phyloP scores from a whole-genome alignment of 2,113 vertebrate genomes.

The Fulmarus glacialis region DNA sequence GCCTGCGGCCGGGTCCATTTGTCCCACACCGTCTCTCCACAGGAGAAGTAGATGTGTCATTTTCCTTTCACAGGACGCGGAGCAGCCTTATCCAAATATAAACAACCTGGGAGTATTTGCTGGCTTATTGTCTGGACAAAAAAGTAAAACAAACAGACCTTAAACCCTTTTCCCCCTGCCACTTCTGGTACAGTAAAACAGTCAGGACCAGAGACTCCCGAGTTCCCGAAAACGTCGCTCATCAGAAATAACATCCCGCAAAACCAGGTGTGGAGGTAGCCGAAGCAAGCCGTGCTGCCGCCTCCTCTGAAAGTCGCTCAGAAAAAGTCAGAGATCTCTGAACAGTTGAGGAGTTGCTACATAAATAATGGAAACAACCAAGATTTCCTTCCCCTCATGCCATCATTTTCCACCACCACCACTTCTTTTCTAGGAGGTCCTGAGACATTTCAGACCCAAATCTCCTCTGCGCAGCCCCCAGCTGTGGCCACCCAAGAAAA shows the following conservation, averaged over 20 bases:
- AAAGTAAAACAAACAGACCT: slow-evolving; percentile 59
- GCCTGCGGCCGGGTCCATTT: neutral
- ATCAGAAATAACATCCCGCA: neutral
- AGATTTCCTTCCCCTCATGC: neutral
- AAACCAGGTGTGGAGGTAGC: neutral
- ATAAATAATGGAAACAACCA: neutral
- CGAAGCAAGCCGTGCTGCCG: rapidly evolving
- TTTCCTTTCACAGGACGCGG: slow-evolving; percentile 64
- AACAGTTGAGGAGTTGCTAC: neutral
- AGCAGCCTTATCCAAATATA: slow-evolving; percentile 55
- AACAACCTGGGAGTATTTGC: slow-evolving; percentile 48
- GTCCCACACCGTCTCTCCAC: neutral
- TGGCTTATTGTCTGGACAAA: slow-evolving; percentile 46
- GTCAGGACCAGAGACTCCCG: neutral
- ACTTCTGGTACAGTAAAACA: neutral
- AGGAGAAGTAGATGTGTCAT: slow-evolving; percentile 47
- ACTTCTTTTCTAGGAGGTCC: neutral
- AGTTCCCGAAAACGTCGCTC: neutral
- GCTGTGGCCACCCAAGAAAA: neutral
- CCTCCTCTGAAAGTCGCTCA: neutral
- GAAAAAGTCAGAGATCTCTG: neutral
- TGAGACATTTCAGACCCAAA: neutral
- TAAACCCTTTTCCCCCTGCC: slow-evolving; percentile 1
- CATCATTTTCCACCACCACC: neutral
- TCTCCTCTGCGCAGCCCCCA: neutral